These are phyloP conservation scores for Megamerina dolium DNA, from an alignment of 2,888 invertebrate species.

Conservation along the genomic window DNA sequence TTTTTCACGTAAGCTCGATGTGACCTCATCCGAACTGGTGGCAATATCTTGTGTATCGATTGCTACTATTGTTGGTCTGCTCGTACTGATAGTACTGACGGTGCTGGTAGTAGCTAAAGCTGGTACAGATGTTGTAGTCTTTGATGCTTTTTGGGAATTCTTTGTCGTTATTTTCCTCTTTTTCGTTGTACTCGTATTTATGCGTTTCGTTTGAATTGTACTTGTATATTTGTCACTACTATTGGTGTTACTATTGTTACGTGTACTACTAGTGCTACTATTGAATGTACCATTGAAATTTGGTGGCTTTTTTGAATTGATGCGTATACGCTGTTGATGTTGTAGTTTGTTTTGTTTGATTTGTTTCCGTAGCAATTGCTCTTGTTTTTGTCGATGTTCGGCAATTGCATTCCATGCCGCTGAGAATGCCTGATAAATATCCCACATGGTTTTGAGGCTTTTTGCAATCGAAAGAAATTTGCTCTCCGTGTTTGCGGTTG, in stretches of 20 bases:
- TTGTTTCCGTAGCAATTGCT: constrained; percentile 19
- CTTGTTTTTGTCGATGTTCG: constrained; percentile 28
- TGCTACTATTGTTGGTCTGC: no score
- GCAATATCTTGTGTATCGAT: neutral
- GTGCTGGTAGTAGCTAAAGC: constrained; percentile 1
- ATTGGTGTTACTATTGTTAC: constrained; percentile 19
- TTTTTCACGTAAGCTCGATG: constrained; percentile 22
- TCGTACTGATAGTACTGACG: neutral
- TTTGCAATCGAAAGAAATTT: constrained; percentile 32
- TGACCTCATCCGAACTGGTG: neutral
- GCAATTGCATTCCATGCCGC: constrained; percentile 38
- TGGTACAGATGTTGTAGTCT: constrained; percentile 11
- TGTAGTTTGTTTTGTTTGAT: constrained; percentile 21
- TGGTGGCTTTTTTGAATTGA: constrained; percentile 36
- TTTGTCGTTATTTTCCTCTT: constrained; percentile 13
- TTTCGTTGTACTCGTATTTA: constrained; percentile 12
- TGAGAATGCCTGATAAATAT: constrained; percentile 38
- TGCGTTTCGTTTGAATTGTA: constrained; percentile 17
- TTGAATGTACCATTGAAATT: constrained; percentile 25
- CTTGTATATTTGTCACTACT: constrained; percentile 20
- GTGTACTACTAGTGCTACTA: no score
- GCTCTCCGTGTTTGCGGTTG: constrained; percentile 17
- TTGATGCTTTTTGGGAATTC: constrained; percentile 14
- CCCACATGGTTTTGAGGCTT: constrained; percentile 39
- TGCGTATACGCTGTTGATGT: constrained; percentile 24